Percentiles rank a stretch among this genome's conserved stretches.
Evolutionary conservation across 2,113 vertebrate species (phyloP).

Genomic region (Xenus cinereus): DNA sequence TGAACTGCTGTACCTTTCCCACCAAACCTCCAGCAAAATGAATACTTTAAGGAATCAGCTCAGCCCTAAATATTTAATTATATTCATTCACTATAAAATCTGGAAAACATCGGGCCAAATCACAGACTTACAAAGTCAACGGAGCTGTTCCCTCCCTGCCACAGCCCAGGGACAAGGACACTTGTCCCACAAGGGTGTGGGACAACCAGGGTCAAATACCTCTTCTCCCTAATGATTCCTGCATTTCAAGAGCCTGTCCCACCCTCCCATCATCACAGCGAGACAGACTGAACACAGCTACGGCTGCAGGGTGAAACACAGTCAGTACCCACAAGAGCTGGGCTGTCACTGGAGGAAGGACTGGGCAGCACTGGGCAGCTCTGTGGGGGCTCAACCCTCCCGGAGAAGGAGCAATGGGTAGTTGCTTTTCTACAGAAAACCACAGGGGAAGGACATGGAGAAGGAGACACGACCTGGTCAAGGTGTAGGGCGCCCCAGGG

Average conservation of each 20-base stretch:
- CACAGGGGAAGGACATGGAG: neutral
- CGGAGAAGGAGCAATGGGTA: neutral
- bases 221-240: neutral
- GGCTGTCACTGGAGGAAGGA: neutral
- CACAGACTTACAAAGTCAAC: neutral
- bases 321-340: neutral
- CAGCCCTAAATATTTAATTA: neutral
- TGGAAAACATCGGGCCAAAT: neutral
- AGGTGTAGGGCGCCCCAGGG: neutral
- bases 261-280: no score
- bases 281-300: neutral
- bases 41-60: neutral
- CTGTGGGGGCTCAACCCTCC: neutral
- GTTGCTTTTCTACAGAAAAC: neutral
- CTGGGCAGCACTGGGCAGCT: neutral
- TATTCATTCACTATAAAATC: neutral
- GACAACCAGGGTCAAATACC: neutral
- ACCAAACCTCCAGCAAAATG: neutral
- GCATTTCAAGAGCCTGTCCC: neutral
- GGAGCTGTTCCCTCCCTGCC: neutral
- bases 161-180: neutral
- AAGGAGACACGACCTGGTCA: neutral
- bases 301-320: fast-evolving
- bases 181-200: no score
- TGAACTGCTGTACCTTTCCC: neutral